A percentile compares a stretch with the other conserved stretches of the same genome.
phyloP scores from a whole-genome alignment of 2,113 vertebrate genomes.

The Meriones unguiculatus region DNA sequence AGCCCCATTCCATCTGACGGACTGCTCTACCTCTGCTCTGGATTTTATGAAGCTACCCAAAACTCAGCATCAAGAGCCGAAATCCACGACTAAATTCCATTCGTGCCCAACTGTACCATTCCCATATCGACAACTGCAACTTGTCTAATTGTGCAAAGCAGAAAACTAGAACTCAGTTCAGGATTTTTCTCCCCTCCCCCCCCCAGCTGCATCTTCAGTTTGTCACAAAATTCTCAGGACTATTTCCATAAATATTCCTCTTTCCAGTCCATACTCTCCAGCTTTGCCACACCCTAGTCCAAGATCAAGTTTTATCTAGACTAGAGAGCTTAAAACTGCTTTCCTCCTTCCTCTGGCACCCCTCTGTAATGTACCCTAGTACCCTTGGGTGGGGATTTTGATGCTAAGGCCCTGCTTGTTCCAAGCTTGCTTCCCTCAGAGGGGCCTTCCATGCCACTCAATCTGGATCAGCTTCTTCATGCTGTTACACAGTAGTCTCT shows the following conservation, averaged over 20 bases:
- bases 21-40: neutral
- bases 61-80: neutral
- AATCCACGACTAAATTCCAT: neutral
- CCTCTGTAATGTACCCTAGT: neutral
- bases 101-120: neutral
- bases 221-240: neutral
- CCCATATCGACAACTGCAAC: neutral
- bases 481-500: neutral
- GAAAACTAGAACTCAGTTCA: neutral
- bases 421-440: neutral
- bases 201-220: neutral
- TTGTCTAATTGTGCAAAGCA: neutral
- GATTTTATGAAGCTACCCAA: neutral
- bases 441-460: neutral
- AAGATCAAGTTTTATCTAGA: neutral
- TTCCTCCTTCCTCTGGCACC: neutral
- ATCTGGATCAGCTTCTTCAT: neutral
- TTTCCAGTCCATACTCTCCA: neutral
- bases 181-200: neutral
- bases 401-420: neutral
- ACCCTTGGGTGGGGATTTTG: neutral
- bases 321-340: slow-evolving; percentile 3
- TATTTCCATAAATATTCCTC: neutral
- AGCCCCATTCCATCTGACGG: neutral
- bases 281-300: neutral